These are phyloP conservation scores for Prostheceraeus crozeri DNA, from an alignment of 2,888 invertebrate genomes.

Conservation along the genomic window DNA sequence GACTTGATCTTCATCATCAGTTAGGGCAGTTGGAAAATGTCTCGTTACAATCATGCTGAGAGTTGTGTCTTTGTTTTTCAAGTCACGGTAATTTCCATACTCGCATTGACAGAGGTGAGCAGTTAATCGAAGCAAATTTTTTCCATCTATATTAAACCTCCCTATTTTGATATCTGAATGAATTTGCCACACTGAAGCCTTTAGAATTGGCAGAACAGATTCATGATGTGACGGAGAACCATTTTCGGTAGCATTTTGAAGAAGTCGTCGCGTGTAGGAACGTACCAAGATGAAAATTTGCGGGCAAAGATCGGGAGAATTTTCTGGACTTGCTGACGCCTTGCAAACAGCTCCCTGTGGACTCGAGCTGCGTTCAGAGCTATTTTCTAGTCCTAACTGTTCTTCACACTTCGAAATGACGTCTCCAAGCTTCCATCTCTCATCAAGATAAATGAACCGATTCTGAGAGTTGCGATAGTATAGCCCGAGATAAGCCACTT, in stretches of 20 bases:
- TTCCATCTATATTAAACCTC: constrained; percentile 30
- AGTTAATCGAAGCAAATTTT: constrained; percentile 9
- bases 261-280: neutral
- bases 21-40: constrained; percentile 28
- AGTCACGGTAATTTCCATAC: constrained; percentile 24
- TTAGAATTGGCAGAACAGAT: neutral
- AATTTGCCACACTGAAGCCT: constrained; percentile 23
- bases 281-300: constrained; percentile 7
- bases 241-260: neutral
- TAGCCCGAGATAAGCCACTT: constrained; percentile 1
- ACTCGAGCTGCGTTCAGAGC: no score
- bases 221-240: no score
- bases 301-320: neutral
- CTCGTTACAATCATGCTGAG: constrained; percentile 30
- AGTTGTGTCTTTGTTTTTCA: constrained; percentile 34
- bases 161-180: constrained; percentile 30
- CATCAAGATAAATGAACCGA: constrained; percentile 35
- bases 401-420: constrained; percentile 36
- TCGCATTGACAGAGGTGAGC: constrained; percentile 35
- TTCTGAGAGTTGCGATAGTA: constrained; percentile 31
- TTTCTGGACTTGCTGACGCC: constrained; percentile 12
- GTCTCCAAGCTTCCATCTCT: constrained; percentile 34
- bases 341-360: neutral
- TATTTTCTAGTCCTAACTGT: constrained; percentile 2
- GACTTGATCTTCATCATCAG: constrained; percentile 31